These are phyloP conservation scores for Girardinus metallicus DNA, from an alignment of 2,797 vertebrate species.

Conservation along the genomic window DNA sequence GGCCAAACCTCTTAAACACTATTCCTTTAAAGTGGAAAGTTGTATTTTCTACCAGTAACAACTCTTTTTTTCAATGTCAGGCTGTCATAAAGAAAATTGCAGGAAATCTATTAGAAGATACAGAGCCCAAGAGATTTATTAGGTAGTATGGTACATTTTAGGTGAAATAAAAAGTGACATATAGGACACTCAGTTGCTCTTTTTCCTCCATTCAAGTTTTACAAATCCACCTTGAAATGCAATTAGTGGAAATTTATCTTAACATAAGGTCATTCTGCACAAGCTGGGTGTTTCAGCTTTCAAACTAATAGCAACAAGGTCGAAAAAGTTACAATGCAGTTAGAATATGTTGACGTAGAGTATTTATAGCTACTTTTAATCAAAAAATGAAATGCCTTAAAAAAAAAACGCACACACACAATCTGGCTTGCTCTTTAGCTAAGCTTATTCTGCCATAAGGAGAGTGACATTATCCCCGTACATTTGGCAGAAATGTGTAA, in stretches of 20 bases:
- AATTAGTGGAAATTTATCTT: conserved; percentile 49
- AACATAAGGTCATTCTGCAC: conserved; percentile 38
- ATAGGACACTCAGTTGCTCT: conserved; percentile 31
- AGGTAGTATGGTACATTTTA: conserved; percentile 25
- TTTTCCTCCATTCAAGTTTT: conserved; percentile 27
- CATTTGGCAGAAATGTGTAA: conserved; percentile 21
- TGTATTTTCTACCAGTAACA: conserved; percentile 1
- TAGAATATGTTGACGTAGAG: neutral
- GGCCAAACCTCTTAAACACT: neutral
- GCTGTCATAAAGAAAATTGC: conserved; percentile 5
- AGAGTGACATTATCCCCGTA: conserved; percentile 30
- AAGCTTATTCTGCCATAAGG: conserved; percentile 30
- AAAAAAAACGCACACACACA: neutral
- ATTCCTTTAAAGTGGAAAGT: neutral
- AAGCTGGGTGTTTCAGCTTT: conserved; percentile 13
- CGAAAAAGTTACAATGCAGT: conserved; percentile 7
- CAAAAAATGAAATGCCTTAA: neutral
- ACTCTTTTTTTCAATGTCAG: conserved; percentile 15
- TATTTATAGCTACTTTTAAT: neutral
- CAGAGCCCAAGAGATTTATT: conserved; percentile 51
- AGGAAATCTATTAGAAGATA: conserved; percentile 51
- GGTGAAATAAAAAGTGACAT: conserved; percentile 46
- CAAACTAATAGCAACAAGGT: conserved; percentile 31
- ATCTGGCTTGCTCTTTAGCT: neutral
- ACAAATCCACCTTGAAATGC: conserved; percentile 46